Base-by-base conservation (phyloP, 2,797 vertebrate species). In the Mormyrus hasselquistii region DNA sequence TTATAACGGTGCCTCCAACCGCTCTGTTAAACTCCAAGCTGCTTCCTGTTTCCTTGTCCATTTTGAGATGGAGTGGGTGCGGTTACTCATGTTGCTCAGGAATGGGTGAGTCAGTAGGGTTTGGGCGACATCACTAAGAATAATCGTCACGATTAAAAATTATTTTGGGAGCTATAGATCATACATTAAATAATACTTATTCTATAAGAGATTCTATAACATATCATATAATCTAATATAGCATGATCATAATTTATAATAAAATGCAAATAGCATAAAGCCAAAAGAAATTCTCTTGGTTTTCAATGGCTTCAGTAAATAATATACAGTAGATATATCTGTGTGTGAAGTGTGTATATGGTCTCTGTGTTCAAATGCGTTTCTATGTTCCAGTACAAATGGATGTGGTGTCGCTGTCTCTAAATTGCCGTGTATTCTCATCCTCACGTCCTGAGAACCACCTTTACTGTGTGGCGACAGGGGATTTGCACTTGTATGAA, bases 101-200 rank as follows among this genome's bases (percentile, higher is more conserved):
- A 83, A 83, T 83, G 79, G 47, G 79, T 49, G 69, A 73, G 69
- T 73, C 69, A 73, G 69, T 73, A 38, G 69, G 69, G 29, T 73
- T 73, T 73, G 14, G 69, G 69, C 34, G 69, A 73, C 69, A 73
- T 41, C 34, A 73, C 69, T 34, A 38, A 73, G 69, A 73, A 73
- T 73, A 41, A 73, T 73, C 5, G 29, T 73, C 69, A 73, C 69
- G 69, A 73, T 73, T 73, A 73, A 73, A 73, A 73, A 73, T 73
- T 73, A 73, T 73, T 73, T 73, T 73, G 69, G 69, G 69, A 38
- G 69, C 14, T 34, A 69, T 69, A 38, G 29, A 73, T 73, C 34
- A 34, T 73, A 5, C 34, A 38, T 73, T 73, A 73, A 73, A 73
- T 73, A 73, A 38, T 38, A 73, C 34, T 16, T 38, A 16, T 41